phyloP scores from a whole-genome alignment of 2,797 vertebrate species.

The Astyanax mexicanus region DNA sequence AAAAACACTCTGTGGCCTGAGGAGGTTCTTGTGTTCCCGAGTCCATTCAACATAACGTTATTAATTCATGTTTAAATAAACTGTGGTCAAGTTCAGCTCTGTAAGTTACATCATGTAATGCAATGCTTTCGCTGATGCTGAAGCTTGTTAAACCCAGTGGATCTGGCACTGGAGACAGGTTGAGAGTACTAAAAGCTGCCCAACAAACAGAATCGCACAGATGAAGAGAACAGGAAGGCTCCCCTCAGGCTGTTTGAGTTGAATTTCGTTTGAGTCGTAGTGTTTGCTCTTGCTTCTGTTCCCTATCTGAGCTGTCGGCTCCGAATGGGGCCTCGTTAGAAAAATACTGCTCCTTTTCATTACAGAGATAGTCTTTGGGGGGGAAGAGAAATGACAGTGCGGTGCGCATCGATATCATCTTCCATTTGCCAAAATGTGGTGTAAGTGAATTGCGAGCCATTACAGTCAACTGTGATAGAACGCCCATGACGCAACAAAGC shows the following conservation, averaged over 20 bases:
- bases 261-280: background rate
- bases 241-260: conserved; percentile 17
- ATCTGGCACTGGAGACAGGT: background rate
- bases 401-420: conserved; percentile 34
- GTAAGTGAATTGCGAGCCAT: conserved; percentile 56
- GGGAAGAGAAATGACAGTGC: conserved; percentile 33
- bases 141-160: conserved; percentile 11
- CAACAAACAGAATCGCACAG: conserved; percentile 5
- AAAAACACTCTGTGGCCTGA: background rate
- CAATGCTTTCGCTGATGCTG: background rate
- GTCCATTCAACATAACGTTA: background rate
- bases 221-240: conserved; percentile 1
- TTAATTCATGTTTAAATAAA: background rate
- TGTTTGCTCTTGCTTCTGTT: background rate
- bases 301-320: conserved; percentile 24
- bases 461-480: conserved; percentile 56
- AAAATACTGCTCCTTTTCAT: conserved; percentile 27
- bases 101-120: background rate
- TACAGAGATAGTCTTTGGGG: conserved; percentile 21
- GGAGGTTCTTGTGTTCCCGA: conserved; percentile 3
- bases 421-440: conserved; percentile 47
- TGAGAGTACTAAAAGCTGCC: background rate
- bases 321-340: conserved; percentile 21
- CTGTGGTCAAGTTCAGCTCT: background rate
- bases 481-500: conserved; percentile 32